These are phyloP conservation scores for Pyrochroa serraticornis DNA, from an alignment of 2,888 invertebrate species.

Conservation along the genomic window DNA sequence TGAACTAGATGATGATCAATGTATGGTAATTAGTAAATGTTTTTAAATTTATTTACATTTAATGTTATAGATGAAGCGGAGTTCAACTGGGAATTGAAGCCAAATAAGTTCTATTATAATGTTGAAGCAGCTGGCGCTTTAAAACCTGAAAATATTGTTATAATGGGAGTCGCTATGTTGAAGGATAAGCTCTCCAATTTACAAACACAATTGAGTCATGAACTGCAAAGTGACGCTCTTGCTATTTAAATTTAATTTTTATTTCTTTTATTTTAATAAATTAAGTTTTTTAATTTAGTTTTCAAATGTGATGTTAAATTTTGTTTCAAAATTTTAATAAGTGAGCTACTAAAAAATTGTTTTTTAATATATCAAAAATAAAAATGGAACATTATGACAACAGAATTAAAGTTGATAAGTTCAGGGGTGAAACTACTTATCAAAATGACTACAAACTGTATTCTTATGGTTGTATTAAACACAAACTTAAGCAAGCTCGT, in stretches of 20 bases:
- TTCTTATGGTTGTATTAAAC: slow-evolving; percentile 16
- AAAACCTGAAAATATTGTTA: slow-evolving; percentile 95
- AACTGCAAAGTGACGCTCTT: slow-evolving; percentile 82
- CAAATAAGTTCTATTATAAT: slow-evolving; percentile 96
- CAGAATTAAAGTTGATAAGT: slow-evolving; percentile 43
- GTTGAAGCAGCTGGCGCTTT: slow-evolving; percentile 95
- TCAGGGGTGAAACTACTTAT: slow-evolving; percentile 46
- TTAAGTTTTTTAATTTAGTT: neutral
- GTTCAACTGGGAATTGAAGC: slow-evolving; percentile 93
- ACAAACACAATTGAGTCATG: slow-evolving; percentile 89
- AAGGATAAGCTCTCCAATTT: slow-evolving; percentile 96
- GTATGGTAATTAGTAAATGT: slow-evolving; percentile 57
- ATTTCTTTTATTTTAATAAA: too few relatives aligned
- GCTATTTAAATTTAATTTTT: slow-evolving; percentile 63
- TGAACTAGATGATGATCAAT: slow-evolving; percentile 89
- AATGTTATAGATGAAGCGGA: slow-evolving; percentile 77
- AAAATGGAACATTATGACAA: slow-evolving; percentile 41
- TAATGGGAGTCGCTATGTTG: slow-evolving; percentile 90
- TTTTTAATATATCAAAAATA: slow-evolving; percentile 2
- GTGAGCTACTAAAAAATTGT: too few relatives aligned
- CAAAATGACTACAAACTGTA: slow-evolving; percentile 46
- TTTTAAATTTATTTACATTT: slow-evolving; percentile 4
- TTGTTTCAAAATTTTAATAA: neutral
- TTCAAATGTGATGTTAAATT: neutral
- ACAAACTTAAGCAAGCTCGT: slow-evolving; percentile 28